phyloP scores from a whole-genome alignment of 2,797 vertebrate genomes.

The Rhinoraja longicauda region DNA sequence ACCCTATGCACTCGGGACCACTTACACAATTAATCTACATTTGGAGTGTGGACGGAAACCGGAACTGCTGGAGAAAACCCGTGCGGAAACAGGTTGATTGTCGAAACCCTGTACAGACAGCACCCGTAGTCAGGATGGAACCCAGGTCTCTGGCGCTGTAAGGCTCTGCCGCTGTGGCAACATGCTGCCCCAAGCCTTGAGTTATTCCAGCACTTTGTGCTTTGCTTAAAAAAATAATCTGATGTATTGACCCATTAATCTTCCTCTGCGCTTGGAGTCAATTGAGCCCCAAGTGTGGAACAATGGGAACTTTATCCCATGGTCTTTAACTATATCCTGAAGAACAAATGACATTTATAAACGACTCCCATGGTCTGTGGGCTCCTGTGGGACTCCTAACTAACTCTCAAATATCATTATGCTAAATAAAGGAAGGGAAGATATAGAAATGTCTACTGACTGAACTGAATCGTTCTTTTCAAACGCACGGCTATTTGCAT shows the following conservation, averaged over 20 bases:
- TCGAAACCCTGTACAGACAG: no score
- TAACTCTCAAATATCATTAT: neutral
- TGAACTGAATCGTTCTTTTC: neutral
- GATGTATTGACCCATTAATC: neutral
- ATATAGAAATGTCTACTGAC: neutral
- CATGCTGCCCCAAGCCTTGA: no score
- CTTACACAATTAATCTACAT: no score
- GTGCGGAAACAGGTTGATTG: no score
- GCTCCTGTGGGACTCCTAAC: neutral
- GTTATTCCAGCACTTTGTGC: no score
- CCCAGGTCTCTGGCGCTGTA: no score
- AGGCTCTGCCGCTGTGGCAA: no score
- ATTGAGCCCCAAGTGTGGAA: neutral
- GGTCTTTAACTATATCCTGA: neutral
- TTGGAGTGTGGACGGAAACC: no score
- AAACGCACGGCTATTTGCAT: neutral
- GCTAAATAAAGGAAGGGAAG: neutral
- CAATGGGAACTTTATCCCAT: neutral
- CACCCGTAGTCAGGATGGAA: no score
- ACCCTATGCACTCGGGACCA: no score
- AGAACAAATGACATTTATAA: neutral
- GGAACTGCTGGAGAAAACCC: no score
- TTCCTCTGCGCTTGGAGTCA: neutral
- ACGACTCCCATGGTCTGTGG: neutral
- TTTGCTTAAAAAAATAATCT: neutral